phyloP scores from a whole-genome alignment of 2,888 invertebrate species.

The Eilema caniola region DNA sequence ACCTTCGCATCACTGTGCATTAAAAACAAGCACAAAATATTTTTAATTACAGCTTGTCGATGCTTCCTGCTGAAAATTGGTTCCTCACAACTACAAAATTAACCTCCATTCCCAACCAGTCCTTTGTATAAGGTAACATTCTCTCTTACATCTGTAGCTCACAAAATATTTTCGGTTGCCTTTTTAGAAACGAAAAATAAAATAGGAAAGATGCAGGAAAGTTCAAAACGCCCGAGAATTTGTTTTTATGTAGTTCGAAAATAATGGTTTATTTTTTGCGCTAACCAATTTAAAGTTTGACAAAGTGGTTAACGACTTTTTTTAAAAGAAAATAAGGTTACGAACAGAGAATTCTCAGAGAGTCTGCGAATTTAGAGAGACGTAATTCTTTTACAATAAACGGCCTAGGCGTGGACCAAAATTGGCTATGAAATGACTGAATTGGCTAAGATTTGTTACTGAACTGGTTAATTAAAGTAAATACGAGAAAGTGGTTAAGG shows the following conservation, averaged over 20 bases:
- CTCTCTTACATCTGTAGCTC: background rate
- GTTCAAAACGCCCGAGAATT: background rate
- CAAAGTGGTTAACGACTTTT: conserved; percentile 14
- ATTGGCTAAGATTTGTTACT: conserved; percentile 20
- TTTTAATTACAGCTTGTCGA: too few species aligned
- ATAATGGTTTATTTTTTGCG: conserved; percentile 17
- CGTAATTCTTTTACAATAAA: conserved; percentile 26
- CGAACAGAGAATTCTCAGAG: background rate
- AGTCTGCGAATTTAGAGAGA: conserved; percentile 12
- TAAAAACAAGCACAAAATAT: too few species aligned
- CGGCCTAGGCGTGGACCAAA: conserved; percentile 17
- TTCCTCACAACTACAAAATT: background rate
- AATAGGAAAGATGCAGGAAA: background rate
- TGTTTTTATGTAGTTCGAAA: conserved; percentile 16
- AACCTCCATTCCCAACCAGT: too few species aligned
- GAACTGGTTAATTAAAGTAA: too few species aligned
- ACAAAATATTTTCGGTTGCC: conserved; percentile 4
- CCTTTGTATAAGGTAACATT: background rate
- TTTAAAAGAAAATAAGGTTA: conserved; percentile 8
- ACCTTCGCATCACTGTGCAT: too few species aligned
- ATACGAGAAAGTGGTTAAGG: too few species aligned
- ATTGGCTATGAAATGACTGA: conserved; percentile 16
- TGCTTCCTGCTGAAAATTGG: too few species aligned
- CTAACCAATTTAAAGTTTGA: conserved; percentile 15
- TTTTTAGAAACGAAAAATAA: conserved; percentile 14